Conservation (phyloP, 2,797 vertebrate species). For the Mus caroli region DNA sequence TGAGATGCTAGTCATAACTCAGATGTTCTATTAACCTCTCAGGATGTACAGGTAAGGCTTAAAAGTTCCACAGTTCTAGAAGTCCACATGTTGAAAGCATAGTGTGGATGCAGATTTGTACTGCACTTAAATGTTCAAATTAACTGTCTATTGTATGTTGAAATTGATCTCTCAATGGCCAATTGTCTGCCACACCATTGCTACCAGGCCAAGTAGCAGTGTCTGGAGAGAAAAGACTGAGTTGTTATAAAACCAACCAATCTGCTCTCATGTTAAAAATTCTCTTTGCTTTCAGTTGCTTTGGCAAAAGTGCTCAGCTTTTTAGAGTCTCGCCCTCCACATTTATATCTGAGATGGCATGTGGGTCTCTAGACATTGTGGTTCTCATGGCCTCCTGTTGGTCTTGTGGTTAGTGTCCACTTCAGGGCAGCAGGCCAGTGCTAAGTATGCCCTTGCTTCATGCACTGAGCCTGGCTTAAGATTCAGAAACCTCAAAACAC, state of each 20-base stretch:
- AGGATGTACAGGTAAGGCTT: background rate
- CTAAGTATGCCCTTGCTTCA: background rate
- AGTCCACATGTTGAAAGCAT: background rate
- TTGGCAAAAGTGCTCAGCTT: background rate
- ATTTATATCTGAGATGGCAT: background rate
- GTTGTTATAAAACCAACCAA: background rate
- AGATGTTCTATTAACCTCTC: background rate
- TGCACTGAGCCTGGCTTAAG: background rate
- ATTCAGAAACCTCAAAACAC: background rate
- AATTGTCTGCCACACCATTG: background rate
- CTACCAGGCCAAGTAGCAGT: background rate
- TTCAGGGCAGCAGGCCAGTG: fast-evolving
- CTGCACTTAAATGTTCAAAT: background rate
- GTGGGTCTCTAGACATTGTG: background rate
- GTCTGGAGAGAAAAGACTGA: background rate
- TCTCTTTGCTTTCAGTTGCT: background rate
- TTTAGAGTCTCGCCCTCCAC: background rate
- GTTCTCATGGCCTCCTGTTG: background rate
- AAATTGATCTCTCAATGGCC: background rate
- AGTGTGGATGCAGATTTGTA: background rate
- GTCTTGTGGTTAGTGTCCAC: background rate
- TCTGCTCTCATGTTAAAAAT: background rate
- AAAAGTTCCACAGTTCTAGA: background rate
- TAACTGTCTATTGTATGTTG: background rate
- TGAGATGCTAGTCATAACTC: background rate